A percentile compares a stretch with the other conserved stretches of the same genome.
Conservation (phyloP, 35 echinoderm and acorn worm genomes). For the Apostichopus californicus region DNA sequence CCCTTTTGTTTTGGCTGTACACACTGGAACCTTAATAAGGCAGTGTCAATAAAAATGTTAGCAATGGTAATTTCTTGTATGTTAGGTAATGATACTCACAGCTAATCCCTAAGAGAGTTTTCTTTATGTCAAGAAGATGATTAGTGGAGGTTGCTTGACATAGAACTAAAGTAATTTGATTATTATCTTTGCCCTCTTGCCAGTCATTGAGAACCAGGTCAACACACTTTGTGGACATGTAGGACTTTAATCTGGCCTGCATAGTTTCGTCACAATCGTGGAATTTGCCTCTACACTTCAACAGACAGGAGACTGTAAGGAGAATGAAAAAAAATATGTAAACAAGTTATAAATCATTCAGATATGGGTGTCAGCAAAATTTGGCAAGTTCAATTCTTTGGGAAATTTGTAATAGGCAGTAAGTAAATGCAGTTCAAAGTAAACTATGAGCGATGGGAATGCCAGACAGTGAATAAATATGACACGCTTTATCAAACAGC, state of each 20-base stretch:
- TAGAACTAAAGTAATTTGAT: slow-evolving; percentile 73
- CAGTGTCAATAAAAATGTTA: too few relatives aligned
- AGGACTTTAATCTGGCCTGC: slow-evolving; percentile 76
- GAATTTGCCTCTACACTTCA: slow-evolving; percentile 64
- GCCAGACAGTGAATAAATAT: too few relatives aligned
- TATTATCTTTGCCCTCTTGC: slow-evolving; percentile 57
- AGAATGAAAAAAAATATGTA: background rate
- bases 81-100: slow-evolving; percentile 55
- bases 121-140: slow-evolving; percentile 55
- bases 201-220: slow-evolving; percentile 78
- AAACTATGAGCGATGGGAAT: too few relatives aligned
- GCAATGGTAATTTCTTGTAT: background rate
- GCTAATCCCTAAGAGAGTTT: slow-evolving; percentile 66
- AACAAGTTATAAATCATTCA: slow-evolving; percentile 1
- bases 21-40: too few relatives aligned
- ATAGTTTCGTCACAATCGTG: slow-evolving; percentile 84
- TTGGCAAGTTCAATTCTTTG: background rate
- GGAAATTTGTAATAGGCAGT: too few relatives aligned
- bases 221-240: slow-evolving; percentile 81
- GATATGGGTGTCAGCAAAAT: background rate
- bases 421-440: too few relatives aligned
- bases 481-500: too few relatives aligned
- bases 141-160: slow-evolving; percentile 64
- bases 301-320: slow-evolving; percentile 73
- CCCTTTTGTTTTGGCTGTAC: too few relatives aligned